Conservation (phyloP, 2,113 vertebrate species). For the Meleagris gallopavo region DNA sequence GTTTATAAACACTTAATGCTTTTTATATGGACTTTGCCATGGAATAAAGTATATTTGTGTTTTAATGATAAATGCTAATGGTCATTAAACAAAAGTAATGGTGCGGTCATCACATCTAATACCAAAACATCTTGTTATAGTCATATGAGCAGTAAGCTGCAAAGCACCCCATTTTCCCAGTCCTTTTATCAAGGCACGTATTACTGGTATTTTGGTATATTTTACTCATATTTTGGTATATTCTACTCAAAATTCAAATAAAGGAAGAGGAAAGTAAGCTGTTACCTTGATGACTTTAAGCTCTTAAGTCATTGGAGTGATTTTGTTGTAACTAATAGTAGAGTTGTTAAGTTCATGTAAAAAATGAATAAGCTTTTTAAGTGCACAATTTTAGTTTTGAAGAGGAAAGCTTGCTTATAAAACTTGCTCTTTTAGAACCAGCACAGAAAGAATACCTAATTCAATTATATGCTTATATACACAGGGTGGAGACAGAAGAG, state of each 20-base stretch:
- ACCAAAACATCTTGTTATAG: background rate
- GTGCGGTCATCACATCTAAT: background rate
- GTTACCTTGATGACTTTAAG: background rate
- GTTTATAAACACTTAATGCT: background rate
- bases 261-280: background rate
- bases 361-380: background rate
- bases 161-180: background rate
- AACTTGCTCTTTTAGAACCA: background rate
- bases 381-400: background rate
- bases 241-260: background rate
- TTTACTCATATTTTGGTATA: background rate
- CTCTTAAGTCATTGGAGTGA: background rate
- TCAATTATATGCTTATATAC: background rate
- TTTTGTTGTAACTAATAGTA: background rate
- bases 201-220: background rate
- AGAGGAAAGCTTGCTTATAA: background rate
- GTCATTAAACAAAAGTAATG: background rate
- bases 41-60: background rate
- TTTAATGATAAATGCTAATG: background rate
- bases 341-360: background rate
- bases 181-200: background rate
- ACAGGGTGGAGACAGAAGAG: conserved; percentile 91
- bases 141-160: background rate
- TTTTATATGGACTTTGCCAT: background rate
- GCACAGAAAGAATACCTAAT: background rate